Evolutionary conservation across 2,888 invertebrate genomes (phyloP), one percentile per base, ranked within the genome.

Genomic region (Beris morrisii): DNA sequence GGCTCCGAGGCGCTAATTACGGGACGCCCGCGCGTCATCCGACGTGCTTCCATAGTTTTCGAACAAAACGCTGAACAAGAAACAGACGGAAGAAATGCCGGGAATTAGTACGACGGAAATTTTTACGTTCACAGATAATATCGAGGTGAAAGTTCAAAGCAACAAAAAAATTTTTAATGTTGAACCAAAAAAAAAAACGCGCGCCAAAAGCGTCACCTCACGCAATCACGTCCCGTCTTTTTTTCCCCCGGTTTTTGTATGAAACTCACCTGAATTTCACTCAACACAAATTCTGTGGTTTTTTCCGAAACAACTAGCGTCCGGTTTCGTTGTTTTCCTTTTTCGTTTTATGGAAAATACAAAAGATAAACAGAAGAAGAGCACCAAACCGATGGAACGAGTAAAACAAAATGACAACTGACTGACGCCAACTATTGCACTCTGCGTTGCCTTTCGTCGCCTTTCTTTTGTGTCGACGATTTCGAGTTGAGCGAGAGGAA

Each of bases 141-240:
- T 22, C 22, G 22, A 3, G 22, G 3, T 22, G 22, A 22, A 22
- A 22, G 22, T 22, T 22, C 22, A 22, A n/a, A 43, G 31, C 5
- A 28, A 57, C n/a, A 15, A 57, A 45, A 45, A 57, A 15, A 44
- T 45, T 46, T 32, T 38, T 57, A 15, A 45, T 45, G 15, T 0
- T 30, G 46, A 11, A 30, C 48, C 6, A 28, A 22, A 28, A 59
- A 30, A 30, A 48, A 59, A 59, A 48, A 30, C 45, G 46, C 48
- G 58, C 58, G 58, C 58, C 58, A 59, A 59, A 59, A 59, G 58
- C 58, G 58, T 59, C 57, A n/a, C 44, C 15, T 48, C 58, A 48
- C 58, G 48, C 58, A 46, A 44, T 56, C 11, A 6, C 15, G 15
- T 15, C 4, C 3, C 48, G 48, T 3, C 6, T 11, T 48, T 48